These are phyloP conservation scores for Neomonachus schauinslandi DNA, from an alignment of 2,113 vertebrate species.

Conservation along the genomic window DNA sequence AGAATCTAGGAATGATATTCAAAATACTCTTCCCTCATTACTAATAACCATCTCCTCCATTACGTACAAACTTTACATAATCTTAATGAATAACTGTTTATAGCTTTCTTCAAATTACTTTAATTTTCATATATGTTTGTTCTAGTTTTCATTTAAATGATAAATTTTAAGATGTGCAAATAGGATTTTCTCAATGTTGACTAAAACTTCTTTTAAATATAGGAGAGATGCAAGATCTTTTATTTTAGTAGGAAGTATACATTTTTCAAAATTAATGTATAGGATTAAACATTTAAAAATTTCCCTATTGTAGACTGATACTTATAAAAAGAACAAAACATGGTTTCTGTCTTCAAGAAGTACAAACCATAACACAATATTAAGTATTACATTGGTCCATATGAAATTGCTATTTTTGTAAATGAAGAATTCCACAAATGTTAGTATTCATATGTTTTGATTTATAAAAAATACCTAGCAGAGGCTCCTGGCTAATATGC, in stretches of 20 bases:
- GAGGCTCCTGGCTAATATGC: background rate
- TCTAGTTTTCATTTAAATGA: constrained; percentile 27
- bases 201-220: constrained; percentile 30
- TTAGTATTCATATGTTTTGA: background rate
- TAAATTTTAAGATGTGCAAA: background rate
- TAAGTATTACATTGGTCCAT: background rate
- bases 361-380: background rate
- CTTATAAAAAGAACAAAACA: background rate
- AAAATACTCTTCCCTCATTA: background rate
- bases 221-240: background rate
- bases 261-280: constrained; percentile 9
- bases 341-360: background rate
- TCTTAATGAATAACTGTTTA: background rate
- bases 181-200: background rate
- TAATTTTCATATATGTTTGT: background rate
- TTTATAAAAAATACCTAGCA: background rate
- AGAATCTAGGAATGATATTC: background rate
- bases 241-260: background rate
- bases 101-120: background rate
- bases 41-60: background rate
- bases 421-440: background rate
- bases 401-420: background rate
- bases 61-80: background rate
- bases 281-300: background rate
- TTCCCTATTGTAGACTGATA: background rate